Percentiles rank a stretch among this genome's conserved stretches.
These are phyloP conservation scores for Leptoclinus maculatus DNA, from an alignment of 2,797 vertebrate genomes.

Conservation along the genomic window DNA sequence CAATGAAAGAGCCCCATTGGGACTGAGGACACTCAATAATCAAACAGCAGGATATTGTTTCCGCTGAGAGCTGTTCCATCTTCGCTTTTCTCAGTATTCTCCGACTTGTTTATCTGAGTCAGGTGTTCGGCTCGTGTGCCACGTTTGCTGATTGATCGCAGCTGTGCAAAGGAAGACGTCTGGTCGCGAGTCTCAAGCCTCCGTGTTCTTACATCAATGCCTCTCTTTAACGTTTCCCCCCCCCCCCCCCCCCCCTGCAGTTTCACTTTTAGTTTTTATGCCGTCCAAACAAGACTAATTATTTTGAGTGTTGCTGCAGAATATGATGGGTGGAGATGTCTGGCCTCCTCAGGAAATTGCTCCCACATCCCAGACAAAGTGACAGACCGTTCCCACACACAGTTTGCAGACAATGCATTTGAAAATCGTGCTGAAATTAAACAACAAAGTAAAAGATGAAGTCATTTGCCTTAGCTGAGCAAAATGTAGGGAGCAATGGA, in stretches of 20 bases:
- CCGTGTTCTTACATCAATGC: conserved; percentile 27
- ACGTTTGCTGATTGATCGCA: conserved; percentile 39
- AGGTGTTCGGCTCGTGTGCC: conserved; percentile 27
- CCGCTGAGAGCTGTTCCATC: conserved; percentile 1
- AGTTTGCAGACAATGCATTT: conserved; percentile 53
- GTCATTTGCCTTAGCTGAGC: neutral
- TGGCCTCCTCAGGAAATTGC: conserved; percentile 77
- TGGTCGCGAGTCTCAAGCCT: neutral
- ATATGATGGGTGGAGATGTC: conserved; percentile 73
- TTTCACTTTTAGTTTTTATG: conserved; percentile 50
- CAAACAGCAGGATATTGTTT: conserved; percentile 64
- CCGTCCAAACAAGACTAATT: conserved; percentile 58
- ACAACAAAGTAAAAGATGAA: conserved; percentile 30
- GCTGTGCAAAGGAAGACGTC: conserved; percentile 31
- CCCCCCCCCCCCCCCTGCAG: conserved; percentile 7
- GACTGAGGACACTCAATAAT: conserved; percentile 40
- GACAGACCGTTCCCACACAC: conserved; percentile 44
- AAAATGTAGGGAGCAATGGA: neutral
- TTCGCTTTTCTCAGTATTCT: conserved; percentile 15
- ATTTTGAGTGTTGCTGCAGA: conserved; percentile 75
- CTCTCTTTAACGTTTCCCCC: conserved; percentile 8
- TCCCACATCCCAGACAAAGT: conserved; percentile 64
- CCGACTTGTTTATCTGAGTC: conserved; percentile 51
- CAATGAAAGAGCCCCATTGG: conserved; percentile 14
- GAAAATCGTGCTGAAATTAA: conserved; percentile 32